A percentile compares a stretch with the other conserved stretches of the same genome.
Evolutionary conservation across 2,797 vertebrate genomes (phyloP).

Genomic region (Myripristis murdjan): DNA sequence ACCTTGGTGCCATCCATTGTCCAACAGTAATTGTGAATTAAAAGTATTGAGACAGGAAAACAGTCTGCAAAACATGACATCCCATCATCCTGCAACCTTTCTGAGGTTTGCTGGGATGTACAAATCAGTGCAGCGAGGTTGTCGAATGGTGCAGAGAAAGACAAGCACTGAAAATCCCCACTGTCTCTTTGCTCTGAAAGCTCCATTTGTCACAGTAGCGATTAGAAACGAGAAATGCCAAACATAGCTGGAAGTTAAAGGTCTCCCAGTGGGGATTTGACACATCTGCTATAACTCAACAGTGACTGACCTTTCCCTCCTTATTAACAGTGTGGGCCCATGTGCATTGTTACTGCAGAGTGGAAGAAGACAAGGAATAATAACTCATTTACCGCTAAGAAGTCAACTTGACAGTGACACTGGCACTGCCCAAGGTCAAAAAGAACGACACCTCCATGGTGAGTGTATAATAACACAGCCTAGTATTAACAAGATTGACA

Average conservation of each 20-base stretch:
- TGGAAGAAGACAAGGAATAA: slow-evolving; percentile 56
- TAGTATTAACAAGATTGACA: slow-evolving; percentile 73
- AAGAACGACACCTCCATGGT: slow-evolving; percentile 30
- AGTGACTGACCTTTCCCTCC: slow-evolving; percentile 88
- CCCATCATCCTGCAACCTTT: neutral
- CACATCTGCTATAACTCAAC: slow-evolving; percentile 88
- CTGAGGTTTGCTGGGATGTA: slow-evolving; percentile 6
- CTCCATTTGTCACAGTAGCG: slow-evolving; percentile 86
- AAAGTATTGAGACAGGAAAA: neutral
- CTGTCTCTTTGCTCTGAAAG: slow-evolving; percentile 80
- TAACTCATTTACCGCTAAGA: slow-evolving; percentile 70
- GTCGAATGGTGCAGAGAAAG: slow-evolving; percentile 40
- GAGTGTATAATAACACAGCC: slow-evolving; percentile 31
- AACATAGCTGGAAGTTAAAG: slow-evolving; percentile 90
- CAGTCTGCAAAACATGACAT: neutral
- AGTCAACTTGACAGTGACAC: slow-evolving; percentile 74
- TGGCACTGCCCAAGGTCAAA: slow-evolving; percentile 65
- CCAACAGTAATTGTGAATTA: neutral
- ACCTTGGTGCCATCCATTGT: neutral
- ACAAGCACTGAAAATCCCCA: slow-evolving; percentile 72
- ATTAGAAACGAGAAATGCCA: slow-evolving; percentile 90
- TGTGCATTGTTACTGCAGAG: slow-evolving; percentile 75
- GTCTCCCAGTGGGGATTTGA: slow-evolving; percentile 89
- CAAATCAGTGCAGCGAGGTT: slow-evolving; percentile 17
- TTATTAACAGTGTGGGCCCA: slow-evolving; percentile 83